phyloP scores from a whole-genome alignment of 2,888 invertebrate genomes.

The Drosophila vallismaia region DNA sequence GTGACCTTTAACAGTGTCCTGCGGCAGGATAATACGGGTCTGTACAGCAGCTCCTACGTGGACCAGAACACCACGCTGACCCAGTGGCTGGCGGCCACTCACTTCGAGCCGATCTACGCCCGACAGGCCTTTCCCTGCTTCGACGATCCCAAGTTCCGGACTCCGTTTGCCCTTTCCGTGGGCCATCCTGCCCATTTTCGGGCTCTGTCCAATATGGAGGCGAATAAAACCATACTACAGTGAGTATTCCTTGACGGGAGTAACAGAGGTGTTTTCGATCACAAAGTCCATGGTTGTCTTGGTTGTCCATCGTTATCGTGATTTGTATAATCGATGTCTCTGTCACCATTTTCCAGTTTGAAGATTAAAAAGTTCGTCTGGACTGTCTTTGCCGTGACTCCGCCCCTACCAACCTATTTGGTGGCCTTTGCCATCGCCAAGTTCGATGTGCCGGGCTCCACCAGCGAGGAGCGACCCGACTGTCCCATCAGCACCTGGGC shows the following conservation, averaged over 20 bases:
- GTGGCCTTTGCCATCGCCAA: conserved; percentile 92
- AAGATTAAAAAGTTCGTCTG: conserved; percentile 82
- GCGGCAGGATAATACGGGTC: conserved; percentile 87
- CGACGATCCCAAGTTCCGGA: conserved; percentile 94
- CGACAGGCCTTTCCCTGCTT: conserved; percentile 94
- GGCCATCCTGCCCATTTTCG: conserved; percentile 86
- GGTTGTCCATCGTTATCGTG: too few relatives aligned
- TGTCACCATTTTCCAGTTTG: not conserved
- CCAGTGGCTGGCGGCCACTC: conserved; percentile 87
- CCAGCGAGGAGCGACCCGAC: conserved; percentile 41
- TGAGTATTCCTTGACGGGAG: conserved; percentile 4
- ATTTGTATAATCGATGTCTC: too few relatives aligned
- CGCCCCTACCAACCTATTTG: conserved; percentile 95
- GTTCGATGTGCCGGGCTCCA: conserved; percentile 85
- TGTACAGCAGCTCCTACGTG: conserved; percentile 88
- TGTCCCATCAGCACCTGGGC: conserved; percentile 16
- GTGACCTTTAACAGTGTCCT: conserved; percentile 87
- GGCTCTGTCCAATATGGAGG: conserved; percentile 91
- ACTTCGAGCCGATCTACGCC: conserved; percentile 90
- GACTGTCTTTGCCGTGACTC: conserved; percentile 89
- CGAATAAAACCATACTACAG: not conserved
- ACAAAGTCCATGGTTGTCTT: too few relatives aligned
- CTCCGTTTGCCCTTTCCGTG: conserved; percentile 89
- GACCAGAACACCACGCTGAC: conserved; percentile 85
- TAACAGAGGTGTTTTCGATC: not conserved